A percentile compares a stretch with the other conserved stretches of the same genome.
Evolutionary conservation across 2,797 vertebrate genomes (phyloP).

Genomic region (Centroberyx gerrardi): DNA sequence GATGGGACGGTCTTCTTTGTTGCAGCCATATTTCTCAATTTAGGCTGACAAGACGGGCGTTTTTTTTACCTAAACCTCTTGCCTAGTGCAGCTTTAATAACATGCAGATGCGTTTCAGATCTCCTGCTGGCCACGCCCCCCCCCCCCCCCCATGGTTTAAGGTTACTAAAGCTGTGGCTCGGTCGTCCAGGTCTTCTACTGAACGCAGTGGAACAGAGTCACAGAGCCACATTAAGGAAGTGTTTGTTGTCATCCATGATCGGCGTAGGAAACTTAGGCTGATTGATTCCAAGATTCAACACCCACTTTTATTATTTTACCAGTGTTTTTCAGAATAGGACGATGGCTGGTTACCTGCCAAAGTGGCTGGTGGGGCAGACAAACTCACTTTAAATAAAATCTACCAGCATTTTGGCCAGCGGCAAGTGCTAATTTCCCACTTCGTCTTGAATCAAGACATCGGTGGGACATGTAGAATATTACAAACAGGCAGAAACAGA

Average conservation of each 20-base stretch:
- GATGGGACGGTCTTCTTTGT: neutral
- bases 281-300: slow-evolving; percentile 56
- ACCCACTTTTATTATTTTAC: slow-evolving; percentile 22
- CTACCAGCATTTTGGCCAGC: slow-evolving; percentile 7
- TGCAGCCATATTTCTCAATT: neutral
- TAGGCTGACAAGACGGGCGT: neutral
- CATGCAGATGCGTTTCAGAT: neutral
- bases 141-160: neutral
- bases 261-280: neutral
- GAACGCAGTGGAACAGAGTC: neutral
- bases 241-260: slow-evolving; percentile 4
- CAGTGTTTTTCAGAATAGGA: slow-evolving; percentile 11
- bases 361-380: slow-evolving; percentile 38
- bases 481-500: slow-evolving; percentile 25
- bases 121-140: neutral
- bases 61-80: neutral
- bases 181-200: neutral
- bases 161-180: neutral
- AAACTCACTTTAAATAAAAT: neutral
- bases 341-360: slow-evolving; percentile 33
- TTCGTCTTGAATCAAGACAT: slow-evolving; percentile 26
- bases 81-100: slow-evolving; percentile 4
- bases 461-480: slow-evolving; percentile 21
- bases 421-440: slow-evolving; percentile 16
- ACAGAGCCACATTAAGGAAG: neutral